Percentiles rank a stretch among this genome's conserved stretches.
phyloP scores from a whole-genome alignment of 2,113 vertebrate genomes.

The Rostratula benghalensis region DNA sequence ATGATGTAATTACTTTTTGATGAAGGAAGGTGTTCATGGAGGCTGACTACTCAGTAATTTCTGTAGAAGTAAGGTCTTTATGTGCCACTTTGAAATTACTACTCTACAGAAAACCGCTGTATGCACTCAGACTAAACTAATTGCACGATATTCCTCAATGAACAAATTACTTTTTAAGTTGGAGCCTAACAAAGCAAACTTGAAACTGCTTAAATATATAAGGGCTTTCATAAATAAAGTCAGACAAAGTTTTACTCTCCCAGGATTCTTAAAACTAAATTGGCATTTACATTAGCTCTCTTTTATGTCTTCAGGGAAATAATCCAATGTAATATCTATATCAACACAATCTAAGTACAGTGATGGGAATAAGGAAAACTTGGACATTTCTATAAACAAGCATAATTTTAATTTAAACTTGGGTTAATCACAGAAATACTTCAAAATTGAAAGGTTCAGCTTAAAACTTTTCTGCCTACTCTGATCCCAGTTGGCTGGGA shows the following conservation, averaged over 20 bases:
- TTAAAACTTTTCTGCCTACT: neutral
- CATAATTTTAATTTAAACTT: slow-evolving; percentile 25
- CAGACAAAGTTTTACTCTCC: slow-evolving; percentile 8
- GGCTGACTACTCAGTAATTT: neutral
- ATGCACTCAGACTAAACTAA: neutral
- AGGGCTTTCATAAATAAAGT: slow-evolving; percentile 34
- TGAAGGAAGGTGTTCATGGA: neutral
- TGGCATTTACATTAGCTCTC: slow-evolving; percentile 50
- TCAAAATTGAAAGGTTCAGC: neutral
- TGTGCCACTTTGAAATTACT: neutral
- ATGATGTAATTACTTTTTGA: neutral
- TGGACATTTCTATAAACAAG: slow-evolving; percentile 35
- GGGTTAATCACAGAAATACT: neutral
- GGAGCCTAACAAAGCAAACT: slow-evolving; percentile 26
- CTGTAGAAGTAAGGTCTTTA: neutral
- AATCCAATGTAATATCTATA: slow-evolving; percentile 37
- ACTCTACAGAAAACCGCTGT: neutral
- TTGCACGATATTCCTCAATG: neutral
- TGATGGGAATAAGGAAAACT: slow-evolving; percentile 18
- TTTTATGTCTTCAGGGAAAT: slow-evolving; percentile 51
- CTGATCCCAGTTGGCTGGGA: neutral
- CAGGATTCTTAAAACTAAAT: slow-evolving; percentile 50
- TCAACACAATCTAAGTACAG: slow-evolving; percentile 18
- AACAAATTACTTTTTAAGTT: slow-evolving; percentile 31
- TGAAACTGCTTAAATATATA: slow-evolving; percentile 35